Percentiles rank a stretch among this genome's conserved stretches.
These are phyloP conservation scores for Danaus plexippus DNA, from an alignment of 1,140 invertebrate species.

Conservation along the genomic window DNA sequence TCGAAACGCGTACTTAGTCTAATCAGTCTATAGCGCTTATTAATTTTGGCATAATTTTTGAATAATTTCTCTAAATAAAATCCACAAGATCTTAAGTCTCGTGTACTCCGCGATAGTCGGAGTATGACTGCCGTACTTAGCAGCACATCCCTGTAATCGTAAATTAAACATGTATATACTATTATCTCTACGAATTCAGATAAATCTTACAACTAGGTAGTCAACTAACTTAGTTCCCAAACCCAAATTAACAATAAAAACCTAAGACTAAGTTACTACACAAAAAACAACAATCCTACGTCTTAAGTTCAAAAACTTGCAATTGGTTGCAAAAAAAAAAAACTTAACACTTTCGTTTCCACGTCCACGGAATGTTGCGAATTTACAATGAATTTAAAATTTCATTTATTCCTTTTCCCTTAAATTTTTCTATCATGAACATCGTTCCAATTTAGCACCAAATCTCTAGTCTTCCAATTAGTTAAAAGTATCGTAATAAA, in stretches of 20 bases:
- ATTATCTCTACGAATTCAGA: constrained; percentile 67
- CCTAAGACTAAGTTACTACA: constrained; percentile 62
- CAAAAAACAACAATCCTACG: constrained; percentile 67
- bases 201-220: constrained; percentile 65
- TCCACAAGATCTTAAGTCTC: constrained; percentile 42
- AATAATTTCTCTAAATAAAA: constrained; percentile 47
- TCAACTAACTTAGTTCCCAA: constrained; percentile 68
- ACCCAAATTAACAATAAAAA: constrained; percentile 70
- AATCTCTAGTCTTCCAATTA: constrained; percentile 69
- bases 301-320: constrained; percentile 47
- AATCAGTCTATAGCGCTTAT: constrained; percentile 72
- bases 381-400: constrained; percentile 50
- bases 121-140: constrained; percentile 44
- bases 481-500: constrained; percentile 62
- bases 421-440: constrained; percentile 54
- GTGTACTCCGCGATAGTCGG: constrained; percentile 36
- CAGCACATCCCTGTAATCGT: constrained; percentile 69
- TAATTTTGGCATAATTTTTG: constrained; percentile 63
- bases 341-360: constrained; percentile 60
- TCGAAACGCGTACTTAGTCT: constrained; percentile 67
- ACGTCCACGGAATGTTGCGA: constrained; percentile 63
- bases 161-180: constrained; percentile 63
- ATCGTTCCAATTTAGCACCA: constrained; percentile 68
- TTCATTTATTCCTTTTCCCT: constrained; percentile 28
- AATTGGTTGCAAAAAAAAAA: constrained; percentile 58